Evolutionary conservation across 2,113 vertebrate genomes (phyloP).

Genomic region (Indri indri): DNA sequence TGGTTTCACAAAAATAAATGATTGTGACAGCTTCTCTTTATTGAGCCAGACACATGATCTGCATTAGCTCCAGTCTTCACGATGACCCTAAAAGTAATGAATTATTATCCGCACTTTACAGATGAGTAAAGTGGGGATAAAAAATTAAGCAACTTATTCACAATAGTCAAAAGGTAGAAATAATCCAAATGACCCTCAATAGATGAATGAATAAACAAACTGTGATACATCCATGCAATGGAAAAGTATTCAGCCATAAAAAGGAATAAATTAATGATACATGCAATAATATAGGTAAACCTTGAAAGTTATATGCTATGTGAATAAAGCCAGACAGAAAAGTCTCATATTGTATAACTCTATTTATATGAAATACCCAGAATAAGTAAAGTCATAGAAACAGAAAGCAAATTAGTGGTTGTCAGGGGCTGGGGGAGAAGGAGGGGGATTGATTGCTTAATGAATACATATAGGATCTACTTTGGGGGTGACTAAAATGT

Average conservation of each 20-base stretch:
- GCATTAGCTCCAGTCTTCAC: not conserved
- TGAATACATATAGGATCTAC: not conserved
- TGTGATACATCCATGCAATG: not conserved
- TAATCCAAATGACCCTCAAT: not conserved
- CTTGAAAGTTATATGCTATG: not conserved
- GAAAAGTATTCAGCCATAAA: not conserved
- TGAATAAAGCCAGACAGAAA: not conserved
- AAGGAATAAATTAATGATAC: not conserved
- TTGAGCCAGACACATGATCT: not conserved
- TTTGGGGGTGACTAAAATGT: not conserved
- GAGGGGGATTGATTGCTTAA: not conserved
- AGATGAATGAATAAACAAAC: not conserved
- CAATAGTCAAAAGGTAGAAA: not conserved
- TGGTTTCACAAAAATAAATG: not conserved
- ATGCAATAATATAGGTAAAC: not conserved
- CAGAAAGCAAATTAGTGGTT: not conserved
- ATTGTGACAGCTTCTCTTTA: not conserved
- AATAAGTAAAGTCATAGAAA: not conserved
- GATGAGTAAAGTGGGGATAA: not conserved
- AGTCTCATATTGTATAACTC: not conserved
- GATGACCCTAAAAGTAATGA: not conserved
- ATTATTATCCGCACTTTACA: not conserved
- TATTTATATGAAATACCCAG: not conserved
- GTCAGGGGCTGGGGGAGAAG: not conserved
- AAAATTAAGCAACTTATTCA: not conserved